Conservation (phyloP, 2,797 vertebrate genomes). For the Cephalopachus bancanus region DNA sequence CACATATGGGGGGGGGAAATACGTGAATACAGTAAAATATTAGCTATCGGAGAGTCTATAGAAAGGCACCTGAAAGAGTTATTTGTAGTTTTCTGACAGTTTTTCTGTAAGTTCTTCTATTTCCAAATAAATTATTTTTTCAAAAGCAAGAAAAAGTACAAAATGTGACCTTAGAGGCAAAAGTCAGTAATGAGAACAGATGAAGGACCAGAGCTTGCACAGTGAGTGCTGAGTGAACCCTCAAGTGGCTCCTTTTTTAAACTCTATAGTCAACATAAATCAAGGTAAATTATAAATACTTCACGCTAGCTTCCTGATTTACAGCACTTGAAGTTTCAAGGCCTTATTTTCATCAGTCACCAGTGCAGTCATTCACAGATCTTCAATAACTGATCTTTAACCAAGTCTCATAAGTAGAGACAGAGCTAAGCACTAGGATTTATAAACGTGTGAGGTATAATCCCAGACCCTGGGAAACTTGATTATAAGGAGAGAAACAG, state of each 20-base stretch:
- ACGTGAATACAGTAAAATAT: neutral
- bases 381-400: neutral
- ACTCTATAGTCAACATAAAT: neutral
- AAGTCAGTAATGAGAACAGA: conserved; percentile 68
- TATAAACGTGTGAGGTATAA: neutral
- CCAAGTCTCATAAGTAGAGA: neutral
- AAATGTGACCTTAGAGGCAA: conserved; percentile 69
- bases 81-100: neutral
- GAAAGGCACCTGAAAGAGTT: neutral
- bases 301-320: neutral
- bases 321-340: too few relatives aligned
- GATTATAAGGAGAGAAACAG: neutral
- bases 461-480: neutral
- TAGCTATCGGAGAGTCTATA: neutral
- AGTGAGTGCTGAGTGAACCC: conserved; percentile 35
- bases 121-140: neutral
- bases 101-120: neutral
- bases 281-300: neutral
- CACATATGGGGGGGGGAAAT: neutral
- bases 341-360: neutral
- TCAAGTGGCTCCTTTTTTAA: neutral
- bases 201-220: conserved; percentile 50
- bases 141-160: conserved; percentile 40
- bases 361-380: neutral
- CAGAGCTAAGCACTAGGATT: neutral